Conservation (phyloP, 2,113 vertebrate species). For the Todiramphus chloris region DNA sequence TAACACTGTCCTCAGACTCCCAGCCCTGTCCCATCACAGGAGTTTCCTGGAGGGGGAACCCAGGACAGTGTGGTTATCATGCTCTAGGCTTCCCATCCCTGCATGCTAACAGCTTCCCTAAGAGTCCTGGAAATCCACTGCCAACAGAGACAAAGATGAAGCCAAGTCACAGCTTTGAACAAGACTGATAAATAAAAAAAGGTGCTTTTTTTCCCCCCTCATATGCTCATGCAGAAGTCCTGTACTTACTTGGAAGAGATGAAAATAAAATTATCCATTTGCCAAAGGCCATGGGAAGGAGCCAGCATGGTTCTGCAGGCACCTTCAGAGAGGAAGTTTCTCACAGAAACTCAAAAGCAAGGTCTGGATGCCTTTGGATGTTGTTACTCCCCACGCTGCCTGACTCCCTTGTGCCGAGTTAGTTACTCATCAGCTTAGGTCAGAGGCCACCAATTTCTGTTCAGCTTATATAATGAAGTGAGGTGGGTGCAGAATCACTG, state of each 20-base stretch:
- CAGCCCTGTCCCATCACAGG: neutral
- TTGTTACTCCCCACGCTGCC: accelerated
- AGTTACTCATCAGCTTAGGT: neutral
- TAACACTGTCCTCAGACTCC: neutral
- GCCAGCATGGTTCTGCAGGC: accelerated
- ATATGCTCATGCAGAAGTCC: neutral
- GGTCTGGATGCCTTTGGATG: neutral
- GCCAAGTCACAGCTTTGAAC: neutral
- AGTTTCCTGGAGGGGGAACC: neutral
- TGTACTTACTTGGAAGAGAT: neutral
- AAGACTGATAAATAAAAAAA: neutral
- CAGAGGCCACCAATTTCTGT: neutral
- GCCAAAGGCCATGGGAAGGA: neutral
- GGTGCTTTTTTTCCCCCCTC: accelerated
- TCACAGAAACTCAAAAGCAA: neutral
- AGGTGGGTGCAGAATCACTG: neutral
- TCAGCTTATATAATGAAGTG: neutral
- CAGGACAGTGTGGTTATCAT: neutral
- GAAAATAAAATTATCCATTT: neutral
- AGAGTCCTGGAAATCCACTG: neutral
- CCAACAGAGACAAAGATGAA: neutral
- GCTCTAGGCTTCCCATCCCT: neutral
- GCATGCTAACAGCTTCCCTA: neutral
- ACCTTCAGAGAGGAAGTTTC: neutral
- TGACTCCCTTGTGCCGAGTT: neutral